These are phyloP conservation scores for Polydrusus pterygomalis DNA, from an alignment of 2,888 invertebrate genomes.

Conservation along the genomic window DNA sequence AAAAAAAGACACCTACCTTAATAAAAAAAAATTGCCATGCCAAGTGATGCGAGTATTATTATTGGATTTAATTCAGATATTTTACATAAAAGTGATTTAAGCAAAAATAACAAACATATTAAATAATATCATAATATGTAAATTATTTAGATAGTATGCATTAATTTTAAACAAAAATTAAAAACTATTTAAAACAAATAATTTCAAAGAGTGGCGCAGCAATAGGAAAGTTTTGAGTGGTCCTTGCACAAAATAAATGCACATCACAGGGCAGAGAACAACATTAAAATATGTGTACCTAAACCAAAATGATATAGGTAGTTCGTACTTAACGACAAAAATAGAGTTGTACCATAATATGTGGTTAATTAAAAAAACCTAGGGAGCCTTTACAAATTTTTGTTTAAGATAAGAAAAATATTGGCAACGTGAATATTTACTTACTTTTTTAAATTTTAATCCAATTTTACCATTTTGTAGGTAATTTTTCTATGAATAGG, in stretches of 20 bases:
- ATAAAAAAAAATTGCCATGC: conserved; percentile 41
- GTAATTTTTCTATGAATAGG: too few species aligned
- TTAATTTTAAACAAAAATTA: background rate
- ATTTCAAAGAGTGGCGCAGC: conserved; percentile 72
- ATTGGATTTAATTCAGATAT: conserved; percentile 17
- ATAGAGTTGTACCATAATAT: too few species aligned
- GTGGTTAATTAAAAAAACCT: too few species aligned
- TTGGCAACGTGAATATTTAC: too few species aligned
- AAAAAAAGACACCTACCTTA: background rate
- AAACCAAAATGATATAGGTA: conserved; percentile 50
- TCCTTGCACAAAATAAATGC: conserved; percentile 80
- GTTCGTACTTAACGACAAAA: too few species aligned
- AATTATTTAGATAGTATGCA: conserved; percentile 32
- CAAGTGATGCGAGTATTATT: conserved; percentile 47
- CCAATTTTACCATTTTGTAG: too few species aligned
- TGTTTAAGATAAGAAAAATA: too few species aligned
- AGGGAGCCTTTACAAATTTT: too few species aligned
- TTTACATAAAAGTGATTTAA: conserved; percentile 17
- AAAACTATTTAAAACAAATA: conserved; percentile 20
- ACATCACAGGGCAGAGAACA: conserved; percentile 72
- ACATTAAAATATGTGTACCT: conserved; percentile 65
- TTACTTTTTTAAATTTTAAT: too few species aligned
- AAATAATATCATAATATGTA: conserved; percentile 24
- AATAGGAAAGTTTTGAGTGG: conserved; percentile 83
- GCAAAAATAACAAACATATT: background rate